Conservation (phyloP, 2,888 invertebrate genomes). For the Agrotis clavis region DNA sequence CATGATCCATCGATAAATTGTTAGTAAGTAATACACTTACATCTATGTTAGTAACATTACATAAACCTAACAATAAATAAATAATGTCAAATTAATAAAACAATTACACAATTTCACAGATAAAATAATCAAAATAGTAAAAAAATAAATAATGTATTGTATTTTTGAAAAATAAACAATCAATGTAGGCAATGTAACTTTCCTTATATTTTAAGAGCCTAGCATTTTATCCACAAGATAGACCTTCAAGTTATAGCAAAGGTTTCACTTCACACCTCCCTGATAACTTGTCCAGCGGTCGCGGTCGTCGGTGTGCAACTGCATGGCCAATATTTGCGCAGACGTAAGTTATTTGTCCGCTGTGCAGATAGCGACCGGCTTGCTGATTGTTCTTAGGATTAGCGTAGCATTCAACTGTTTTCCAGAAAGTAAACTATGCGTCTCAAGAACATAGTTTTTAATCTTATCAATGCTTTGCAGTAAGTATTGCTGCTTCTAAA, state of each 20-base stretch:
- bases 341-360: conserved; percentile 65
- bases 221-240: conserved; percentile 2
- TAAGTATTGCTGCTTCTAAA: too few relatives aligned
- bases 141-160: too few relatives aligned
- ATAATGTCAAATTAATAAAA: too few relatives aligned
- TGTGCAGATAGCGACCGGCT: conserved; percentile 56
- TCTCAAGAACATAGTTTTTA: neutral
- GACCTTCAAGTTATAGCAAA: conserved; percentile 20
- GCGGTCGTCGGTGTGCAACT: conserved; percentile 40
- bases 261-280: conserved; percentile 54
- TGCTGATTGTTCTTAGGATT: conserved; percentile 64
- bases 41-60: too few relatives aligned
- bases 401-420: conserved; percentile 33
- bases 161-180: neutral
- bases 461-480: too few relatives aligned
- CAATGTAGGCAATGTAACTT: neutral
- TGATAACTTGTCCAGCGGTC: conserved; percentile 32
- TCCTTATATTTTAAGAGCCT: neutral
- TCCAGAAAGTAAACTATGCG: conserved; percentile 12
- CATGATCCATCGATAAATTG: too few relatives aligned
- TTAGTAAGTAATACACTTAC: too few relatives aligned
- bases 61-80: too few relatives aligned
- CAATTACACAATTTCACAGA: too few relatives aligned
- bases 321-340: conserved; percentile 70
- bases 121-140: too few relatives aligned